Evolutionary conservation across 2,797 vertebrate genomes (phyloP), one percentile per base, ranked within the genome.

Genomic region (Poeciliopsis infans): DNA sequence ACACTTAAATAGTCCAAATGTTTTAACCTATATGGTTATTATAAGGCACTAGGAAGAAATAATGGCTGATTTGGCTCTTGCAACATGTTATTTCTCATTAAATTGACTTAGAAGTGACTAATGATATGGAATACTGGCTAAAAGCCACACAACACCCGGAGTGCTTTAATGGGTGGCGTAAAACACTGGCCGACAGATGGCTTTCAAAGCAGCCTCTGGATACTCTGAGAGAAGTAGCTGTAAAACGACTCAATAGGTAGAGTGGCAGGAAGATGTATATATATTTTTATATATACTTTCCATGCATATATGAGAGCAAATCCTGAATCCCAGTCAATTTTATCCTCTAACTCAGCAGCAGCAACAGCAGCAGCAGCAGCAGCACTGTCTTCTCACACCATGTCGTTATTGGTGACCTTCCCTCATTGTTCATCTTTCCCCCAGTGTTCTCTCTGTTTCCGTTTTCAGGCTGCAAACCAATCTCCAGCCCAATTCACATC

Each of bases 401-500:
- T 20, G 84, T 82, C 82, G 83, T 87, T 90, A 85, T 85, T 84
- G 43, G 76, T 93, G 93, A 94, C 94, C 93, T 94, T 93, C 90
- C 77, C 80, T 78, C 85, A 90, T 90, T 93, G 90, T 95, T 93
- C 86, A 79, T 85, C 81, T 53, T 77, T 89, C 87, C 86, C 79
- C 81, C 80, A 75, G 82, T 88, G 86, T 86, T 85, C 85, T 76
- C 83, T 80, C 82, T 75, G 79, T 85, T 81, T 91, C 85, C 86
- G 88, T 91, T 91, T 90, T 88, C 91, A 75, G 86, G 76, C 85
- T 82, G 85, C 89, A 92, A 93, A 91, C 93, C 95, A 95, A 94
- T 95, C 93, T 94, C 84, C 85, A 83, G 87, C 76, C 88, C 93
- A 94, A 94, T 94, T 95, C 94, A 92, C 91, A 90, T 94, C 92